Evolutionary conservation across 2,888 invertebrate genomes (phyloP), one percentile per base, ranked within the genome.

Genomic region (Sericinus montela): DNA sequence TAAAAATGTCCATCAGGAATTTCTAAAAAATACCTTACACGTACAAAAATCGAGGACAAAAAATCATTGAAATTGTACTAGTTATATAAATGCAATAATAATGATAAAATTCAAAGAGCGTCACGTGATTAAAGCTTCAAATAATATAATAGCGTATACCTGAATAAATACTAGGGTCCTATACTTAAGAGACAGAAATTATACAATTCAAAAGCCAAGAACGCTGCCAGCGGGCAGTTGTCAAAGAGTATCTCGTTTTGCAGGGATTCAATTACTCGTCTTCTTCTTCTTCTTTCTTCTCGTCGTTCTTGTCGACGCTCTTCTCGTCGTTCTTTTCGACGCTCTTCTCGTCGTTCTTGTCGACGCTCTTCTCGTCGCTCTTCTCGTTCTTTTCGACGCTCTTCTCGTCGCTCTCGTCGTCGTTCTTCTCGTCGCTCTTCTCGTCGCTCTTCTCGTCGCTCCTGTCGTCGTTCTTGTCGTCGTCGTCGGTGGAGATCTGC

Each of bases 391-490:
- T 8, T 28, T 44, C 44, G 15, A 16, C 11, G 36, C 44, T n/a
- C n/a, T n/a, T n/a, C n/a, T 32, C 6, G 11, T 32, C 6, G 23
- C 4, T 30, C 11, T 19, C 15, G 32, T 8, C 34, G 10, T 23
- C 34, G 25, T 28, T 25, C 11, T 32, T 11, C 10, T 1, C 11
- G 23, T 5, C 4, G 1, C 3, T 0, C 9, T 15, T 28, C 30
- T 45, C 45, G 16, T 45, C 37, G n/a, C n/a, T n/a, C n/a, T 8
- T 8, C 15, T 44, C 44, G 15, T 29, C 11, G 36, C 44, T n/a
- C n/a, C n/a, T n/a, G n/a, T 32, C 6, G 11, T 32, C 6, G 23
- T 9, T 30, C 11, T 19, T 19, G 32, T 8, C 34, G 10, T 23
- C 34, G 25, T 28, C 35, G 32, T 32, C 32, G 11, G 7, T 32